Conservation (phyloP, 2,888 invertebrate genomes). For the Apamea anceps region DNA sequence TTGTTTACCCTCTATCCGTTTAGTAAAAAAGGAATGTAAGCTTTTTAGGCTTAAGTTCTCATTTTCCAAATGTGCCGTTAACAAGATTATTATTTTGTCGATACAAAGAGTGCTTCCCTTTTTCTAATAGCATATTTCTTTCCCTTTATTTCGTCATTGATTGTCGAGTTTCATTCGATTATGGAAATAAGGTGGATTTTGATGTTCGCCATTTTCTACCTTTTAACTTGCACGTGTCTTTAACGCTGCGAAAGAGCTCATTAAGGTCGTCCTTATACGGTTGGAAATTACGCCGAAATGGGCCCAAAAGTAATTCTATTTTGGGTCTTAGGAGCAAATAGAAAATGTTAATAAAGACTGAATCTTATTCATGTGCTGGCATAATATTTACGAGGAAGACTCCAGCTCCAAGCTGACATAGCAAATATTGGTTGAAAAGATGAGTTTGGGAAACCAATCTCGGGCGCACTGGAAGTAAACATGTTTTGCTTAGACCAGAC, state of each 20-base stretch:
- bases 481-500: slow-evolving; percentile 59
- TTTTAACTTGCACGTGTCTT: slow-evolving; percentile 25
- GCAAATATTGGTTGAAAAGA: slow-evolving; percentile 64
- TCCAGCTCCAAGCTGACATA: slow-evolving; percentile 48
- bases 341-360: slow-evolving; percentile 60
- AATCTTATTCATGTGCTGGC: slow-evolving; percentile 52
- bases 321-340: slow-evolving; percentile 37
- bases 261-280: slow-evolving; percentile 17
- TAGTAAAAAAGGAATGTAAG: slow-evolving; percentile 65
- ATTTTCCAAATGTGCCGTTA: slow-evolving; percentile 68
- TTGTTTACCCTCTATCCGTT: slow-evolving; percentile 80
- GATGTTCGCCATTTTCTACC: slow-evolving; percentile 13
- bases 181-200: slow-evolving; percentile 33
- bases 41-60: slow-evolving; percentile 67
- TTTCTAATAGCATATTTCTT: slow-evolving; percentile 44
- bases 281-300: slow-evolving; percentile 30
- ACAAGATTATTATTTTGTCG: slow-evolving; percentile 61
- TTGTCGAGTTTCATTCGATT: slow-evolving; percentile 53
- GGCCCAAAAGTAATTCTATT: slow-evolving; percentile 32
- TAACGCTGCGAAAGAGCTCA: slow-evolving; percentile 12
- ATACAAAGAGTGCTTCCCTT: slow-evolving; percentile 43
- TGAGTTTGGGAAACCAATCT: slow-evolving; percentile 64
- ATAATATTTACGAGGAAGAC: slow-evolving; percentile 58
- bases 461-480: slow-evolving; percentile 53
- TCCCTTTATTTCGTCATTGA: slow-evolving; percentile 46